Evolutionary conservation across 2,888 invertebrate genomes (phyloP), one percentile per base, ranked within the genome.

Genomic region (Gerris lacustris): DNA sequence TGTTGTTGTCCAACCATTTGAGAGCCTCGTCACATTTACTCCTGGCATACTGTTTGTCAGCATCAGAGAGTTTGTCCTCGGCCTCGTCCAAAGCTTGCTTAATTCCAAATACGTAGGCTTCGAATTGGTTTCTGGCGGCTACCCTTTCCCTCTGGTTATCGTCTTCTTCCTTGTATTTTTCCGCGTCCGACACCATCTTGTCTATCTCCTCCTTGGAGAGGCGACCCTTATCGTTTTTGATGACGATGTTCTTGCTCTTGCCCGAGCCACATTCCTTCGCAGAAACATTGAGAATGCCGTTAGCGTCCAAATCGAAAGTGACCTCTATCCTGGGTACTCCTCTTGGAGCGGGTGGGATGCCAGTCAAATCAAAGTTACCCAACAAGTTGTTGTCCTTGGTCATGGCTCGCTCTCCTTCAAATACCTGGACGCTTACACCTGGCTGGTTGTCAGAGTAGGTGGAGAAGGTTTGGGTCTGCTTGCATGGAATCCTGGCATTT

Each of bases 381-480:
- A 93, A 80, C 5, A 91, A 81, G 78, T 95, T 93, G 80, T 95
- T 95, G 78, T 95, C 94, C 79, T 87, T 92, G 9, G 94, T 94
- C 91, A 94, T 89, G 43, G 91, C 88, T 66, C 91, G 82, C 80
- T 90, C 90, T 45, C 90, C 90, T 79, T 91, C 92, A 78, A 87
- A 92, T 6, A 92, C 89, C 82, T 91, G 90, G 76, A 94, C 92
- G 47, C 91, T 88, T 0, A 94, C 94, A 62, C 91, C 92, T 44
- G 91, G 90, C 79, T 96, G 96, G 78, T 94, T 95, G 81, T 96
- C 95, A 18, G 91, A 84, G 79, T 94, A 95, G 0, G 96, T 96
- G 6, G 94, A 92, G 79, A 96, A 96, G 0, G 86, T 88, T 75
- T 86, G 85, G 0, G 82, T 78, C 75, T 83, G 83, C 75, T 83